Evolutionary conservation across 37 sponge, comb jelly and placozoan genomes (phyloP).

Genomic region (Chondrilla cf. caribensis): DNA sequence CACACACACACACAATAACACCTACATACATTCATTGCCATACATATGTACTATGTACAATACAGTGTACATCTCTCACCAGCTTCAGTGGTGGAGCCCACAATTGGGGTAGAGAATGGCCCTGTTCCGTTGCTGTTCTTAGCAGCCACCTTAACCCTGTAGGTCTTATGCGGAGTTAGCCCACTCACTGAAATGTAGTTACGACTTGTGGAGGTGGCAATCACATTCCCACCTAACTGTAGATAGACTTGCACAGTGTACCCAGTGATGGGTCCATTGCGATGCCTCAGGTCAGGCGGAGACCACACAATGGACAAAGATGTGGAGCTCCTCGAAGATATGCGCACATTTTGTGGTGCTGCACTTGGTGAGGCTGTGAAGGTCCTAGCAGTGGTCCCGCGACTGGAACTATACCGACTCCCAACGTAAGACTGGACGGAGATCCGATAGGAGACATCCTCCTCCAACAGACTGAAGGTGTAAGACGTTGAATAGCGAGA

Average conservation of each 20-base stretch:
- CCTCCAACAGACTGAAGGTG: background rate
- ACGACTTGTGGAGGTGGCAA: background rate
- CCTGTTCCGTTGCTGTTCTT: background rate
- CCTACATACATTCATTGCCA: too few relatives aligned
- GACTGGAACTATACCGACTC: background rate
- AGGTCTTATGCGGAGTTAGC: background rate
- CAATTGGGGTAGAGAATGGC: background rate
- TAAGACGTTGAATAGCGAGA: background rate
- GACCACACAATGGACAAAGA: background rate
- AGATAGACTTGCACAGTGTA: background rate
- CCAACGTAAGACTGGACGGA: background rate
- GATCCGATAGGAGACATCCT: background rate
- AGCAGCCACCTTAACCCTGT: slow-evolving; percentile 17
- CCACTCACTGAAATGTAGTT: background rate
- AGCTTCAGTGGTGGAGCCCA: background rate
- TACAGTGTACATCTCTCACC: too few relatives aligned
- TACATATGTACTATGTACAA: too few relatives aligned
- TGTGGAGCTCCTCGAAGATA: background rate
- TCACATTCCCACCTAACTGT: background rate
- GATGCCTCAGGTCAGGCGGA: background rate
- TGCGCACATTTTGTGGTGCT: slow-evolving; percentile 7
- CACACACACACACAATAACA: too few relatives aligned
- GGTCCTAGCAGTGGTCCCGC: background rate
- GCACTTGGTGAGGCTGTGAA: background rate
- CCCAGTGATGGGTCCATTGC: slow-evolving; percentile 2